Evolutionary conservation across 1,140 invertebrate genomes (phyloP).

Genomic region (Chelonus insularis): DNA sequence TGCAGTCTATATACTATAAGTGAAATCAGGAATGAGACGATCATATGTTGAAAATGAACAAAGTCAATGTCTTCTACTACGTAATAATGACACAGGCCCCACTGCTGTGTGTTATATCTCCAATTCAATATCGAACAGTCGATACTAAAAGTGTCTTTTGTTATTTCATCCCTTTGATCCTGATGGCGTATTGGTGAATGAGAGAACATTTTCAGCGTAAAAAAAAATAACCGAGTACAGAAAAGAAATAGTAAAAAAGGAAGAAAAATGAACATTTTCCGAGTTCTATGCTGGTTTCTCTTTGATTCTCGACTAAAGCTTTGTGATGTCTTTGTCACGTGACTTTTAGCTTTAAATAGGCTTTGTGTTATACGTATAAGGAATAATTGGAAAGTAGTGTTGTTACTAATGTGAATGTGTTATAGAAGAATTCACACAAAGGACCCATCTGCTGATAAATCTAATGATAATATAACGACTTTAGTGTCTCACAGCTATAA

Average conservation of each 20-base stretch:
- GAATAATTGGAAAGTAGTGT: too few relatives aligned
- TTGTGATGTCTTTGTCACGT: constrained; percentile 1
- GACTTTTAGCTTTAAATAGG: background rate
- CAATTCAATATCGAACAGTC: constrained; percentile 33
- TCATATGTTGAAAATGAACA: background rate
- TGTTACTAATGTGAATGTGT: too few relatives aligned
- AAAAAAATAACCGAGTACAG: constrained; percentile 6
- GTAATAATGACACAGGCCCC: constrained; percentile 33
- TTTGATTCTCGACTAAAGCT: constrained; percentile 11
- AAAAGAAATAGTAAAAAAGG: background rate
- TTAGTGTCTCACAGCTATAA: too few relatives aligned
- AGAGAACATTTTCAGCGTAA: constrained; percentile 13
- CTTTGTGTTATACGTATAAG: background rate
- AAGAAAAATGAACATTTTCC: background rate
- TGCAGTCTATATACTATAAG: too few relatives aligned
- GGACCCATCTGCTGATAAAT: too few relatives aligned
- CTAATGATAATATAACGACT: too few relatives aligned
- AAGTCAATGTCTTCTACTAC: constrained; percentile 24
- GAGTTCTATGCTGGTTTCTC: background rate
- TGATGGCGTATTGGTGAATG: constrained; percentile 7
- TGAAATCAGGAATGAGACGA: background rate
- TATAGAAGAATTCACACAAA: too few relatives aligned
- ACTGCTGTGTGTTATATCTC: constrained; percentile 23
- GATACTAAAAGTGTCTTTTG: constrained; percentile 35
- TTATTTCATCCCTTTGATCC: constrained; percentile 43